Conservation (phyloP, 2,888 invertebrate genomes). For the Odontothrips loti region DNA sequence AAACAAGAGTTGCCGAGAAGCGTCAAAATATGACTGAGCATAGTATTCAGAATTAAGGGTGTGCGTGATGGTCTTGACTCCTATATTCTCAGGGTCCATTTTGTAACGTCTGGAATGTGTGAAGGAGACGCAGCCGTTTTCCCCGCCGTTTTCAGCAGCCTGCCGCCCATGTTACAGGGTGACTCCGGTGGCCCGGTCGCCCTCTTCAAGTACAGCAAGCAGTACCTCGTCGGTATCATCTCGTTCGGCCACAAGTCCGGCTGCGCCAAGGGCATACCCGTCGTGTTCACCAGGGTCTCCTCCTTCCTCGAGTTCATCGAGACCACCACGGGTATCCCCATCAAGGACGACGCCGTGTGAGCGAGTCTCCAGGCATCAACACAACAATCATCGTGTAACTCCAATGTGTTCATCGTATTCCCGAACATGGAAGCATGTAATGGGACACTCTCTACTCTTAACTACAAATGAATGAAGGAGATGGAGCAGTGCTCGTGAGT, state of each 20-base stretch:
- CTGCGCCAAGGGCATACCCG: not conserved
- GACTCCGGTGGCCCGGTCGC: not conserved
- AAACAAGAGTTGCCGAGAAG: no score
- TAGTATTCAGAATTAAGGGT: no score
- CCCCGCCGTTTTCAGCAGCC: no score
- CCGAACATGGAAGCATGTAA: not conserved
- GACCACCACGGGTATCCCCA: not conserved
- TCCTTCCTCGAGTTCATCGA: conserved; percentile 34
- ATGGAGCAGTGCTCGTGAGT: no score
- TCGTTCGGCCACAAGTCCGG: not conserved
- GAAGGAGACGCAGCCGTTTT: no score
- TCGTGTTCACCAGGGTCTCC: conserved; percentile 31
- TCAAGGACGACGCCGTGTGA: not conserved
- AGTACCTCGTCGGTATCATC: not conserved
- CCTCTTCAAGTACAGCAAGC: not conserved
- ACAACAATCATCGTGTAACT: not conserved
- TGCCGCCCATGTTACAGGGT: not conserved
- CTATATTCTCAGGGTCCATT: no score
- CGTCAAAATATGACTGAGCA: no score
- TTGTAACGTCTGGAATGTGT: no score
- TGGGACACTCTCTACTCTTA: not conserved
- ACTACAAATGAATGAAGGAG: no score
- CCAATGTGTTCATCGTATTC: no score
- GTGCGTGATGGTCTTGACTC: no score
- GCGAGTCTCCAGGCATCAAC: not conserved